These are phyloP conservation scores for Delichon dasypus DNA, from an alignment of 2,797 vertebrate species.

Conservation along the genomic window DNA sequence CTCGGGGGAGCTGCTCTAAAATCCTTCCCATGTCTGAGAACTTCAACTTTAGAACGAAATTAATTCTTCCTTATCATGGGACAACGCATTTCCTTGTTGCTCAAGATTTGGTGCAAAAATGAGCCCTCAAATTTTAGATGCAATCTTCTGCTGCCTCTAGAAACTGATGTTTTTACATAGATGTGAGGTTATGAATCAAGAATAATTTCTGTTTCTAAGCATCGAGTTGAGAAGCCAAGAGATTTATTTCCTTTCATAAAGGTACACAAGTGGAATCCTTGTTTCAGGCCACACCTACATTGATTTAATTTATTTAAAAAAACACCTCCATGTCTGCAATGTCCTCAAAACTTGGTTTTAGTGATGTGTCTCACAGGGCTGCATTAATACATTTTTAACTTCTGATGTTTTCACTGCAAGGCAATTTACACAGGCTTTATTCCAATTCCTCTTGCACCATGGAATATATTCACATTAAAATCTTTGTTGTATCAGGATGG, in stretches of 20 bases:
- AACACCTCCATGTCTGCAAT: neutral
- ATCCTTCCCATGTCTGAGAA: neutral
- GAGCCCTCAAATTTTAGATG: neutral
- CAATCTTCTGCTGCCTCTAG: neutral
- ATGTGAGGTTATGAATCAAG: neutral
- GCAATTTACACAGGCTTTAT: neutral
- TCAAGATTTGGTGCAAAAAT: neutral
- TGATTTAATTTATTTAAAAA: neutral
- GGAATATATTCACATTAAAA: neutral
- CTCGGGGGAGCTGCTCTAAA: neutral
- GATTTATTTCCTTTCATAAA: neutral
- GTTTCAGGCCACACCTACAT: neutral
- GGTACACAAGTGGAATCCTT: neutral
- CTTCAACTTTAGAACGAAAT: neutral
- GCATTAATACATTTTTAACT: neutral
- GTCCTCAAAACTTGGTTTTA: neutral
- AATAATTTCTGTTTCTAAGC: neutral
- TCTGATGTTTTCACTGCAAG: neutral
- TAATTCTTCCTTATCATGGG: neutral
- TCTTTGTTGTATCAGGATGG: neutral
- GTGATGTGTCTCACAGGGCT: neutral
- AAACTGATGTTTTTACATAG: neutral
- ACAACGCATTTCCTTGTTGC: neutral
- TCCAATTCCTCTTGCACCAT: neutral
- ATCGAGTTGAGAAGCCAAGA: neutral